These are phyloP conservation scores for Semaprochilodus insignis DNA, from an alignment of 2,797 vertebrate genomes.

Conservation along the genomic window DNA sequence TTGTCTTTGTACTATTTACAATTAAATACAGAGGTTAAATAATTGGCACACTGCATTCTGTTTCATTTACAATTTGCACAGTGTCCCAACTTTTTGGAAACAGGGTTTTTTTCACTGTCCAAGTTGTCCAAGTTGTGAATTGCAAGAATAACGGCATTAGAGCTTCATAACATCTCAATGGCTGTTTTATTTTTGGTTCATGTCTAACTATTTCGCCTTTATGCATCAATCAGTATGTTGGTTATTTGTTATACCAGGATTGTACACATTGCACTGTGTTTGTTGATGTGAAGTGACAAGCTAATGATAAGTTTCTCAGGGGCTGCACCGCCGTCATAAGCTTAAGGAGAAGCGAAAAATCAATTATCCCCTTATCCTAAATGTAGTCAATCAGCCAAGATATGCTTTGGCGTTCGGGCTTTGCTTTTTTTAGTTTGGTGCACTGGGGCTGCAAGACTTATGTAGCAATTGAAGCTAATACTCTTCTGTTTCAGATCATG, in stretches of 20 bases:
- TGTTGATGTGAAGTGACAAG: slow-evolving; percentile 5
- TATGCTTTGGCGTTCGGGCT: neutral
- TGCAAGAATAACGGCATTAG: neutral
- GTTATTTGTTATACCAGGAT: neutral
- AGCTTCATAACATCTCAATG: neutral
- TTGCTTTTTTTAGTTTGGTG: neutral
- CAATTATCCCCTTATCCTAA: neutral
- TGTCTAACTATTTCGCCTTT: neutral
- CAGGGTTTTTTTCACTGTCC: neutral
- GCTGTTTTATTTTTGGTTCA: neutral
- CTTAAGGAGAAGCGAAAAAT: neutral
- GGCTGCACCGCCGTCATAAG: neutral
- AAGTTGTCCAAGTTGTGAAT: neutral
- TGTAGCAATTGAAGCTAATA: neutral
- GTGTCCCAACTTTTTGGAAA: too few species aligned
- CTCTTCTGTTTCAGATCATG: neutral
- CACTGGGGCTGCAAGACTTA: neutral
- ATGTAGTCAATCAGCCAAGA: neutral
- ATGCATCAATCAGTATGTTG: neutral
- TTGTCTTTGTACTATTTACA: too few species aligned
- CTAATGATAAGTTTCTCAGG: neutral
- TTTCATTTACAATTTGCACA: too few species aligned
- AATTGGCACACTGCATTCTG: too few species aligned
- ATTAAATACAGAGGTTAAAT: too few species aligned
- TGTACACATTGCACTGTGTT: neutral